A percentile compares a stretch with the other conserved stretches of the same genome.
Evolutionary conservation across 2,113 vertebrate species (phyloP).

Genomic region (Mesembrinibis cayennensis): DNA sequence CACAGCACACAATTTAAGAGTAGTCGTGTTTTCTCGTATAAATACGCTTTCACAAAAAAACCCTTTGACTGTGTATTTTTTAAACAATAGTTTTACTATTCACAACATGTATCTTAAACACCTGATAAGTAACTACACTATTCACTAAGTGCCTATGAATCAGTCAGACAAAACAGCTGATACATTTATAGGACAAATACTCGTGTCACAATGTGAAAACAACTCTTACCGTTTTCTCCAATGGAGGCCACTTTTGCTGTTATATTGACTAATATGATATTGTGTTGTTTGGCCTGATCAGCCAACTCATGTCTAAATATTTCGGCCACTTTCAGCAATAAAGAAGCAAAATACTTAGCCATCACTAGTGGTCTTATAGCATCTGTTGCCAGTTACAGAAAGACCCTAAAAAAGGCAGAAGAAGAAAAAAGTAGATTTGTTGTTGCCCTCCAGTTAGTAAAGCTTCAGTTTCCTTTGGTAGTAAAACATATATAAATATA

Average conservation of each 20-base stretch:
- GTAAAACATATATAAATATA: not conserved
- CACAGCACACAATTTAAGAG: not conserved
- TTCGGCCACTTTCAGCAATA: slow-evolving; percentile 70
- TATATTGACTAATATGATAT: slow-evolving; percentile 64
- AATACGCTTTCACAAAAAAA: not conserved
- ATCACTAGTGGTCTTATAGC: slow-evolving; percentile 68
- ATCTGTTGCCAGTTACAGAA: slow-evolving; percentile 67
- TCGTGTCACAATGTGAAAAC: not conserved
- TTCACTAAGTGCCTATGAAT: not conserved
- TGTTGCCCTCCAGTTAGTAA: not conserved
- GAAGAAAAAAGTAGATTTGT: not conserved
- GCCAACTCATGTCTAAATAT: slow-evolving; percentile 60
- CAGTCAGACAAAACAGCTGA: not conserved
- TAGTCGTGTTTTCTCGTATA: not conserved
- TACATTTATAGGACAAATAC: not conserved
- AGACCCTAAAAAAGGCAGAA: slow-evolving; percentile 44
- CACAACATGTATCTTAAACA: not conserved
- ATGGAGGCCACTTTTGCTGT: slow-evolving; percentile 73
- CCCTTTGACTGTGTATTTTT: not conserved
- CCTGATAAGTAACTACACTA: not conserved
- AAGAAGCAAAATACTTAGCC: slow-evolving; percentile 72
- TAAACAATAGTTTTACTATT: not conserved
- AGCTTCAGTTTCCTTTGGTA: not conserved
- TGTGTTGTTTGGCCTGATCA: slow-evolving; percentile 67
- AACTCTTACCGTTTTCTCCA: slow-evolving; percentile 67